Percentiles rank a stretch among this genome's conserved stretches.
These are phyloP conservation scores for Kryptolebias marmoratus DNA, from an alignment of 2,113 vertebrate genomes.

Conservation along the genomic window DNA sequence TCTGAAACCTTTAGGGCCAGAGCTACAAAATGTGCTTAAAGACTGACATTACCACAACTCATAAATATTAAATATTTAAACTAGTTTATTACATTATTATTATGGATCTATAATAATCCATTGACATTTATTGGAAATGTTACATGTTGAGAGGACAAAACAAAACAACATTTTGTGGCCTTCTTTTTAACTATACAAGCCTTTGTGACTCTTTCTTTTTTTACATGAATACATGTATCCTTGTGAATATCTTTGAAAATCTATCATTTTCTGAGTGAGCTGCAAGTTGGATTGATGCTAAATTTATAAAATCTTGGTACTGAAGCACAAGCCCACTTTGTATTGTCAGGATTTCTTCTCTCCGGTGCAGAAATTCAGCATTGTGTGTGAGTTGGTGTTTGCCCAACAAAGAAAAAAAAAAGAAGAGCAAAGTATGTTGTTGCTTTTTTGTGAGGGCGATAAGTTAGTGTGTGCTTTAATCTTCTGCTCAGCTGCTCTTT, in stretches of 20 bases:
- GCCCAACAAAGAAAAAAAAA: background rate
- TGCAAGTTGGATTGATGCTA: background rate
- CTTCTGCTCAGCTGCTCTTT: constrained; percentile 46
- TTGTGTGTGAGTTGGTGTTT: background rate
- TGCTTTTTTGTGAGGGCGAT: constrained; percentile 13
- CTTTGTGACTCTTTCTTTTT: too few relatives aligned
- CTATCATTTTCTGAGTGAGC: background rate
- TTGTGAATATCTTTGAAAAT: background rate
- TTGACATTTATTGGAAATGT: too few relatives aligned
- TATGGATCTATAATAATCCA: too few relatives aligned
- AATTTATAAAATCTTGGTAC: too few relatives aligned
- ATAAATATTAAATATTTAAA: too few relatives aligned
- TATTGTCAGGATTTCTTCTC: background rate
- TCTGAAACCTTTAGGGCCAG: too few relatives aligned
- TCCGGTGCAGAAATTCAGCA: background rate
- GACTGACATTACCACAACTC: too few relatives aligned
- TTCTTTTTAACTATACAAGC: too few relatives aligned
- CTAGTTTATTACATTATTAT: too few relatives aligned
- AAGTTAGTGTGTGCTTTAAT: constrained; percentile 29
- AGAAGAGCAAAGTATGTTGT: background rate
- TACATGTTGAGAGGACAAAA: too few relatives aligned
- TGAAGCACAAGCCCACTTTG: background rate
- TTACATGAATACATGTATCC: background rate
- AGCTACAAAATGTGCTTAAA: too few relatives aligned
- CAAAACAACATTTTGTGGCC: too few relatives aligned